Conservation (phyloP, 2,113 vertebrate genomes). For the Pelecanoides urinatrix region DNA sequence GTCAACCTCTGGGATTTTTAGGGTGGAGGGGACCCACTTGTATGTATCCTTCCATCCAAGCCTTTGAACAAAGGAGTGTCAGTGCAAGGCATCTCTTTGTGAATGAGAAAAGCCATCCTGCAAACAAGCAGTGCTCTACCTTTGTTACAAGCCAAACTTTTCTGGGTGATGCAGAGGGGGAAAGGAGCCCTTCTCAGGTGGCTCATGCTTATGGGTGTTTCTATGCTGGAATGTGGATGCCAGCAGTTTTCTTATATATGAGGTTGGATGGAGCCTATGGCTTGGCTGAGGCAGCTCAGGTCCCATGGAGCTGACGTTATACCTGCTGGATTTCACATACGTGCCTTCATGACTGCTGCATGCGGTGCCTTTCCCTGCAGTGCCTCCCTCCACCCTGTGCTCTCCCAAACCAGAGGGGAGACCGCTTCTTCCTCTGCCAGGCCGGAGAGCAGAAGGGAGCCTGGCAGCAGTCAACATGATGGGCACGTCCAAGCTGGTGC, state of each 20-base stretch:
- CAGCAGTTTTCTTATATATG: accelerated
- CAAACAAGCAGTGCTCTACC: neutral
- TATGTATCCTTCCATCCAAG: neutral
- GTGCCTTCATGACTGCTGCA: accelerated
- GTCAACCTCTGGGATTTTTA: neutral
- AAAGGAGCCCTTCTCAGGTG: neutral
- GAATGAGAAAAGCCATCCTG: neutral
- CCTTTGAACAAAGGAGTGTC: neutral
- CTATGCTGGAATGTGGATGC: accelerated
- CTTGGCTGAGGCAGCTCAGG: neutral
- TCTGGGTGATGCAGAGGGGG: neutral
- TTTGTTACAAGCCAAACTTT: neutral
- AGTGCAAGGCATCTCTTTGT: neutral
- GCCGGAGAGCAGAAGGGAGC: neutral
- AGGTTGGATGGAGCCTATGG: neutral
- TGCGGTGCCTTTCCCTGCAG: neutral
- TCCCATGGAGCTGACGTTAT: accelerated
- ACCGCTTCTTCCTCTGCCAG: neutral
- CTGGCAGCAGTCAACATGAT: neutral
- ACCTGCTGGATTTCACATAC: accelerated
- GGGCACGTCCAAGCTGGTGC: neutral
- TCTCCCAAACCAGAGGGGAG: neutral
- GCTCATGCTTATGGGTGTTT: neutral
- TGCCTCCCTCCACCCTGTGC: accelerated
- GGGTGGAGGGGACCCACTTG: no score